Percentiles rank a stretch among this genome's conserved stretches.
Evolutionary conservation across 2,888 invertebrate genomes (phyloP).

Genomic region (Villa cingulata): DNA sequence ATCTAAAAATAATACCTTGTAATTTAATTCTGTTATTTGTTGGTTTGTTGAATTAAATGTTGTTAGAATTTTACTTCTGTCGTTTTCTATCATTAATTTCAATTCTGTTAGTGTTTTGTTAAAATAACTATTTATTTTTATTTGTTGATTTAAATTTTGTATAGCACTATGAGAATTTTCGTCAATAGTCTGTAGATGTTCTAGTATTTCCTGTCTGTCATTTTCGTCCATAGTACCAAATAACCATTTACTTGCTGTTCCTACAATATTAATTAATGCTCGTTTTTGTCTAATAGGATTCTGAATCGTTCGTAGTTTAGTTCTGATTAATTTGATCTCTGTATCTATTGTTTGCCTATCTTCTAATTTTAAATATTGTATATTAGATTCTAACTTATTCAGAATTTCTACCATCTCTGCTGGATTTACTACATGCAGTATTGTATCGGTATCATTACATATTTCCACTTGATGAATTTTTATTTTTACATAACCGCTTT

Average conservation of each 20-base stretch:
- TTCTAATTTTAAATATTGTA: slow-evolving; percentile 3
- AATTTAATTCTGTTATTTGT: not conserved
- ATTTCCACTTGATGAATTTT: not conserved
- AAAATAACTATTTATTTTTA: slow-evolving; percentile 1
- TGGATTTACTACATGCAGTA: slow-evolving; percentile 3
- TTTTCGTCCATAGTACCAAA: slow-evolving; percentile 4
- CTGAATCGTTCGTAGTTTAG: slow-evolving; percentile 2
- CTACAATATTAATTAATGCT: slow-evolving; percentile 3
- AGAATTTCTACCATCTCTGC: not conserved
- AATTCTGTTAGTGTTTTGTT: slow-evolving; percentile 1
- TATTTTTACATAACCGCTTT: slow-evolving; percentile 1
- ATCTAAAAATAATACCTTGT: slow-evolving; percentile 1
- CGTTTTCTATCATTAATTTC: slow-evolving; percentile 2
- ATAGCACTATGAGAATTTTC: no score
- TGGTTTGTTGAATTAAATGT: not conserved
- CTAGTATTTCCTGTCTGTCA: slow-evolving; percentile 3
- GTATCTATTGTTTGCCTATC: not conserved
- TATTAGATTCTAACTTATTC: slow-evolving; percentile 1
- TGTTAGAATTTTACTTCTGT: slow-evolving; percentile 1
- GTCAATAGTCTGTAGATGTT: not conserved
- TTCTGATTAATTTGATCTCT: slow-evolving; percentile 3
- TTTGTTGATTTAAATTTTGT: no score
- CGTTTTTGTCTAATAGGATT: not conserved
- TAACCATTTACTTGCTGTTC: not conserved
- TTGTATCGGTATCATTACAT: slow-evolving; percentile 2